Evolutionary conservation across 1,140 invertebrate genomes (phyloP), one percentile per base, ranked within the genome.

Genomic region (Drosophila saltans): DNA sequence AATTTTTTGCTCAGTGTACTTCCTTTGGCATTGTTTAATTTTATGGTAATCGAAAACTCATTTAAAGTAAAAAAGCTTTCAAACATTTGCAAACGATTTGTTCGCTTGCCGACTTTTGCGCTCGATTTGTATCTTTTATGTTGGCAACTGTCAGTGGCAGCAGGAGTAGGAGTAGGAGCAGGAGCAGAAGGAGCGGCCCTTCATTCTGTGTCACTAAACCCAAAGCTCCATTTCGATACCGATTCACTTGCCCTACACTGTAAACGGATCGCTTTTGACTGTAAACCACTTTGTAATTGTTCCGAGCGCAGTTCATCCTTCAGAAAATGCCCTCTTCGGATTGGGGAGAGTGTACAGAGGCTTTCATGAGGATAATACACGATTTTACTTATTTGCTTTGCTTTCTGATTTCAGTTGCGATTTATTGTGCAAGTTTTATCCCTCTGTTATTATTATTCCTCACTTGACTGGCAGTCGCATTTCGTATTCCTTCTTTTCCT

Each of bases 341-440:
- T 26, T 9, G 33, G 6, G 21, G 45, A 26, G 45, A 77, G 74
- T 11, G 74, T 66, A 77, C 28, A 24, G 24, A 7, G 55, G 28
- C 57, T 66, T 73, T 65, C 65, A 41, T 65, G 7, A 41, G 30
- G 7, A 16, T 21, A 2, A 16, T 52, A 21, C 21, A 10, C 9
- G 21, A 8, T 11, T 52, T 52, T 48, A 21, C 45, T 21, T 48
- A 21, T 48, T 48, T 61, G 55, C 75, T 73, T 85, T 78, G 75
- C 76, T 80, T 88, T 83, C 55, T 52, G 45, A 52, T 72, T 65
- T 65, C 30, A 65, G 78, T 66, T 64, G 69, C 69, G 70, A 79
- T 86, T 86, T 86, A 88, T 80, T 88, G 69, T 86, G 78, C 78
- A 68, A 78, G 59, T 85, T 86, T 86, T 81, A 80, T 86, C 68